Conservation (phyloP, 1,140 invertebrate species). For the Pseudachorutes palmiensis region DNA sequence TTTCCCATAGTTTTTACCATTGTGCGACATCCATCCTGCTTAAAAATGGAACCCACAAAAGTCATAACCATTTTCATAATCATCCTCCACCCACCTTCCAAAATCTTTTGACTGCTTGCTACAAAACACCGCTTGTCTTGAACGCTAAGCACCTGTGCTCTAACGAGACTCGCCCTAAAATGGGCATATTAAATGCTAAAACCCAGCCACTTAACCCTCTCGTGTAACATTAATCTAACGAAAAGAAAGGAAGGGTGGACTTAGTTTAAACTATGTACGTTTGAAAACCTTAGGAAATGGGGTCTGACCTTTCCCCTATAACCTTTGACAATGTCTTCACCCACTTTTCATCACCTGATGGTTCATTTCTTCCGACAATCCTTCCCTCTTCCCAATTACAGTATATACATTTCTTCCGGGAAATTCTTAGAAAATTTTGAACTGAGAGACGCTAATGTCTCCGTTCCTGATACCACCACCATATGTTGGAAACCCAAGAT, state of each 20-base stretch:
- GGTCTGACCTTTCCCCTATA: too few species aligned
- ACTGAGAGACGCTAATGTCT: background rate
- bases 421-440: background rate
- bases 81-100: background rate
- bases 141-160: too few species aligned
- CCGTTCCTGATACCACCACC: background rate
- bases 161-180: too few species aligned
- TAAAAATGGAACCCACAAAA: background rate
- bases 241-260: too few species aligned
- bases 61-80: background rate
- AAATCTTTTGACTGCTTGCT: background rate
- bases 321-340: background rate
- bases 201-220: too few species aligned
- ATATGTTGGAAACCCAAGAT: background rate
- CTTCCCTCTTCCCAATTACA: background rate
- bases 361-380: background rate
- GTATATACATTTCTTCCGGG: background rate
- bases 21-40: too few species aligned
- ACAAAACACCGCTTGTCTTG: too few species aligned
- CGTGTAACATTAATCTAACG: too few species aligned
- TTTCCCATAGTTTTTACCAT: too few species aligned
- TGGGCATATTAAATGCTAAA: too few species aligned
- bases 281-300: too few species aligned
- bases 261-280: too few species aligned
- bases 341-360: background rate